These are phyloP conservation scores for Drosophila nikananu DNA, from an alignment of 1,140 invertebrate species.

Conservation along the genomic window DNA sequence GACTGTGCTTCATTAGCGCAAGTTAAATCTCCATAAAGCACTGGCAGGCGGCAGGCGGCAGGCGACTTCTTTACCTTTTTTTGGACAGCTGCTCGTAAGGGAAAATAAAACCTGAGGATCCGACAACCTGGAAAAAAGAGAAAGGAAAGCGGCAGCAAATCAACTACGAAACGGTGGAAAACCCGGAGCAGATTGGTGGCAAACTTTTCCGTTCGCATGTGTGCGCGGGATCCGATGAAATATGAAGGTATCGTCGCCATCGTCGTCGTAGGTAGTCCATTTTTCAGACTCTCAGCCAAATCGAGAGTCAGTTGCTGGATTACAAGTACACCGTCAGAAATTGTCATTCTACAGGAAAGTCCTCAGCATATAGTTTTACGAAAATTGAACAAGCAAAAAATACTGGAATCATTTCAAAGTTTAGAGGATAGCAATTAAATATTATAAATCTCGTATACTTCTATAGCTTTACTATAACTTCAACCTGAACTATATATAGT, in stretches of 20 bases:
- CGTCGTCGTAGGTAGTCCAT: slow-evolving; percentile 43
- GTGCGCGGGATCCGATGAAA: slow-evolving; percentile 48
- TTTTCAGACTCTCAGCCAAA: slow-evolving; percentile 7
- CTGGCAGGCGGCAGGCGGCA: slow-evolving; percentile 61
- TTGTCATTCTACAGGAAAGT: neutral
- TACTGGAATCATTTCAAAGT: neutral
- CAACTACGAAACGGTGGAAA: slow-evolving; percentile 51
- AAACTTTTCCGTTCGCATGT: slow-evolving; percentile 60
- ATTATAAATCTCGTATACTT: neutral
- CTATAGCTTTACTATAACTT: too few species aligned
- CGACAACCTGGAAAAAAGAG: slow-evolving; percentile 9
- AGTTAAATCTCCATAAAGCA: slow-evolving; percentile 81
- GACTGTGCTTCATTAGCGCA: slow-evolving; percentile 70
- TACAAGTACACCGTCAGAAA: neutral
- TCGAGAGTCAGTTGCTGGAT: slow-evolving; percentile 3
- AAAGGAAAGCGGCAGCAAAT: slow-evolving; percentile 58
- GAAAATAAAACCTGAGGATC: slow-evolving; percentile 21
- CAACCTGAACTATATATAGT: neutral
- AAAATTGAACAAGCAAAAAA: neutral
- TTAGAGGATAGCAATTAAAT: neutral
- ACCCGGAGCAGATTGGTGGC: slow-evolving; percentile 21
- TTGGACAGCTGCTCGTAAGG: slow-evolving; percentile 59
- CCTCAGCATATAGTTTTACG: too few species aligned
- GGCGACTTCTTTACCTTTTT: slow-evolving; percentile 28
- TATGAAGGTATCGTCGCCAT: slow-evolving; percentile 62